Percentiles rank a stretch among this genome's conserved stretches.
Conservation (phyloP, 2,888 invertebrate species). For the Heteromyza rotundicornis region DNA sequence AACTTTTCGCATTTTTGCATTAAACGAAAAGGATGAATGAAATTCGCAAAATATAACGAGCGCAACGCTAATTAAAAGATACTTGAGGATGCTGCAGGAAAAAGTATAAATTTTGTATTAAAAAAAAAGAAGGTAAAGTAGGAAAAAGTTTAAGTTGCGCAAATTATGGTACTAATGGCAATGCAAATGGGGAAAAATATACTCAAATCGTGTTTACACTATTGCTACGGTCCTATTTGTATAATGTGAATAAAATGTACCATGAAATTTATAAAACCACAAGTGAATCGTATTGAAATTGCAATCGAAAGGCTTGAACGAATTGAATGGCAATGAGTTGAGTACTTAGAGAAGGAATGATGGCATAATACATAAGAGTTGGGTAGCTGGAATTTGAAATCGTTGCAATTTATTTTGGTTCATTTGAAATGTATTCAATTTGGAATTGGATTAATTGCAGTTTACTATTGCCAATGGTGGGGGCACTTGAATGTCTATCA, state of each 20-base stretch:
- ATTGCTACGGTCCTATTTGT: neutral
- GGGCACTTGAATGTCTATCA: constrained; percentile 38
- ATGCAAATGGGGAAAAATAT: neutral
- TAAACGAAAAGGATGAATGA: neutral
- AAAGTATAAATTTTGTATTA: constrained; percentile 17
- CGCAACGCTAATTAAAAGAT: constrained; percentile 58
- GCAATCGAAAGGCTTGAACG: neutral
- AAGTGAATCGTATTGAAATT: neutral
- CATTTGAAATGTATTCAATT: constrained; percentile 36
- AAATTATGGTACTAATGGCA: neutral
- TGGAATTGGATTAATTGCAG: constrained; percentile 50
- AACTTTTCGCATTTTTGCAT: constrained; percentile 24
- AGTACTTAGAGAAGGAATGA: too few relatives aligned
- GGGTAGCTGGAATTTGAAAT: constrained; percentile 17
- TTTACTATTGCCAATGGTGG: constrained; percentile 33
- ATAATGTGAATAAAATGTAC: constrained; percentile 7
- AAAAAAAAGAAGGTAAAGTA: too few relatives aligned
- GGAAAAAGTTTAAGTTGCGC: too few relatives aligned
- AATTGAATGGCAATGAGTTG: too few relatives aligned
- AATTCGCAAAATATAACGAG: constrained; percentile 31
- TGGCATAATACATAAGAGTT: too few relatives aligned
- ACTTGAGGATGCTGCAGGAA: constrained; percentile 41
- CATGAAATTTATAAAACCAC: constrained; percentile 31
- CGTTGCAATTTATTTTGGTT: constrained; percentile 24
- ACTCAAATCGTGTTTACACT: neutral